phyloP scores from a whole-genome alignment of 2,888 invertebrate species.

The Tubulanus polymorphus region DNA sequence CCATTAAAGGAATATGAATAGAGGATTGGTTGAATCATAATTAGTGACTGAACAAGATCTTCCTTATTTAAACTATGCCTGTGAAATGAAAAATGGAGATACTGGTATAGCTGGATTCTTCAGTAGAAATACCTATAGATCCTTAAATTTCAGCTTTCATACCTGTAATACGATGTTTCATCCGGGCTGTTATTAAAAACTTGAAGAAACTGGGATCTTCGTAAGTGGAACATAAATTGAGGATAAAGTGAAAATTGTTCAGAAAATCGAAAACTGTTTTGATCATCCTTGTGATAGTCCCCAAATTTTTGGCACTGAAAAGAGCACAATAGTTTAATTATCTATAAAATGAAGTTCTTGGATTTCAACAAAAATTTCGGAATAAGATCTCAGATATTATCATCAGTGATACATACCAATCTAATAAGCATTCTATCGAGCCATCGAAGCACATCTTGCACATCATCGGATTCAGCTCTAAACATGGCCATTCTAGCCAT shows the following conservation, averaged over 20 bases:
- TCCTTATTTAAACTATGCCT: slow-evolving; percentile 97
- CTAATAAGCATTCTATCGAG: slow-evolving; percentile 96
- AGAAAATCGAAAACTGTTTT: slow-evolving; percentile 88
- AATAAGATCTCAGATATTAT: not conserved
- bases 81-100: slow-evolving; percentile 15
- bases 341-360: not conserved
- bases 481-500: slow-evolving; percentile 97
- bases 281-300: slow-evolving; percentile 96
- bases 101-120: not conserved
- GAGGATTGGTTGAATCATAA: slow-evolving; percentile 99
- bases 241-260: slow-evolving; percentile 98
- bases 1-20: slow-evolving; percentile 98
- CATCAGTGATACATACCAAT: slow-evolving; percentile 62
- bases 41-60: slow-evolving; percentile 92
- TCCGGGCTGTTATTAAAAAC: slow-evolving; percentile 99
- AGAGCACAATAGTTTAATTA: slow-evolving; percentile 12
- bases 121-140: not conserved
- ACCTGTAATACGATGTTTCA: slow-evolving; percentile 97
- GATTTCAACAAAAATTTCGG: not conserved
- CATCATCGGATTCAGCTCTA: slow-evolving; percentile 81
- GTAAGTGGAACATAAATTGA: slow-evolving; percentile 98
- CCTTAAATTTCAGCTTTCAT: slow-evolving; percentile 12
- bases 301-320: slow-evolving; percentile 97
- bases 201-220: slow-evolving; percentile 97
- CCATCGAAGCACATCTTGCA: slow-evolving; percentile 95